Conservation (phyloP, 2,797 vertebrate genomes). For the Phrynocephalus guinanensis region DNA sequence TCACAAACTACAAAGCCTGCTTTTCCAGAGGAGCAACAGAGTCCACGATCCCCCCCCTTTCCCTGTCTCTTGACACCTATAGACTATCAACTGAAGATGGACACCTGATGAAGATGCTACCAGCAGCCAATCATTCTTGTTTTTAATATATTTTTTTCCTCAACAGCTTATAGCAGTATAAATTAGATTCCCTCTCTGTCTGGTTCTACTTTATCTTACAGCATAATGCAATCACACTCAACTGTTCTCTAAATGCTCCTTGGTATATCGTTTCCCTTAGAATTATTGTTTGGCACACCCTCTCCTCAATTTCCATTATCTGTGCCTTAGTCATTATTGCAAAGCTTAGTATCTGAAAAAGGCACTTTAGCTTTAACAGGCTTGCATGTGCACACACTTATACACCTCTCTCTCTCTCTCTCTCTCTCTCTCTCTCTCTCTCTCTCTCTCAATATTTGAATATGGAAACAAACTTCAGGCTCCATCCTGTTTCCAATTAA, state of each 20-base stretch:
- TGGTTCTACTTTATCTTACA: slow-evolving; percentile 70
- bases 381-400: slow-evolving; percentile 50
- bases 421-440: slow-evolving; percentile 36
- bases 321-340: slow-evolving; percentile 72
- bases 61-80: background rate
- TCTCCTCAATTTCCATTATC: slow-evolving; percentile 75
- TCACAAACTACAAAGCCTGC: no score
- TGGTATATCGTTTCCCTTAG: slow-evolving; percentile 73
- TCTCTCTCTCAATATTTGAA: slow-evolving; percentile 61
- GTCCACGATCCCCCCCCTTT: no score
- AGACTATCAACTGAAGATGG: slow-evolving; percentile 45
- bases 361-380: slow-evolving; percentile 29
- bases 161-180: slow-evolving; percentile 69
- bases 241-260: slow-evolving; percentile 60
- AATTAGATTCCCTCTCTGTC: slow-evolving; percentile 51
- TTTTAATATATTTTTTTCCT: slow-evolving; percentile 58
- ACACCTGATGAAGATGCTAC: slow-evolving; percentile 56
- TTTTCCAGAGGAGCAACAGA: no score
- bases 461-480: slow-evolving; percentile 59
- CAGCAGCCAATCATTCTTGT: slow-evolving; percentile 70
- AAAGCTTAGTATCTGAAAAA: slow-evolving; percentile 60
- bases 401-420: no score
- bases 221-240: slow-evolving; percentile 74
- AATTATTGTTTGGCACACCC: slow-evolving; percentile 64
- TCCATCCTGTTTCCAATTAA: slow-evolving; percentile 68